Conservation (phyloP, 1,140 invertebrate species). For the Heliconius hermathena region DNA sequence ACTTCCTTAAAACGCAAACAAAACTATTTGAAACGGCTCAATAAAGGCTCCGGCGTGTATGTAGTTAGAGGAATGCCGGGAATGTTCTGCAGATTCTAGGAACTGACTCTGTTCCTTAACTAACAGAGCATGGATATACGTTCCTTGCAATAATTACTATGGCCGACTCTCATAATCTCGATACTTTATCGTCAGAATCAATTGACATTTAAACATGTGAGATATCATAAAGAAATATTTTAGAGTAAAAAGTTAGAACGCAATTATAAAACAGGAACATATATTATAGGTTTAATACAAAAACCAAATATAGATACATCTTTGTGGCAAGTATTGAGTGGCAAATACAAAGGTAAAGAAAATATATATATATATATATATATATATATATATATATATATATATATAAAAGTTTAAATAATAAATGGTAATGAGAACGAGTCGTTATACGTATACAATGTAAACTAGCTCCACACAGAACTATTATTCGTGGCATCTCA, state of each 20-base stretch:
- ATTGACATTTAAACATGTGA: neutral
- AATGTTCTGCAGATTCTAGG: conserved; percentile 54
- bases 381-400: no score
- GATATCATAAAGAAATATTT: neutral
- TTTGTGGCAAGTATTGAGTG: neutral
- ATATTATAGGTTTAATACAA: neutral
- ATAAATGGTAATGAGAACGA: conserved; percentile 1
- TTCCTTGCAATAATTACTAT: conserved; percentile 22
- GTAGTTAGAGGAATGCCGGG: conserved; percentile 49
- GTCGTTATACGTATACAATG: conserved; percentile 4
- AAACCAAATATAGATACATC: neutral
- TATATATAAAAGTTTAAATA: neutral
- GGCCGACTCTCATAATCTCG: neutral
- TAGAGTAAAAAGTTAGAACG: neutral
- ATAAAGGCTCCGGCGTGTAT: conserved; percentile 47
- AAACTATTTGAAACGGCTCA: conserved; percentile 49
- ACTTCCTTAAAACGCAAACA: conserved; percentile 56
- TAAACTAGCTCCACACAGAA: conserved; percentile 15
- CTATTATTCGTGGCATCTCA: conserved; percentile 20
- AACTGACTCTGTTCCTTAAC: conserved; percentile 35
- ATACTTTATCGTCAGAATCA: neutral
- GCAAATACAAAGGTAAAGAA: neutral
- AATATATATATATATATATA: no score
- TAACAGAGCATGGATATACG: conserved; percentile 31
- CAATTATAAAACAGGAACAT: no score